Base-by-base conservation (phyloP, 2,797 vertebrate species). In the Austrolebias charrua region DNA sequence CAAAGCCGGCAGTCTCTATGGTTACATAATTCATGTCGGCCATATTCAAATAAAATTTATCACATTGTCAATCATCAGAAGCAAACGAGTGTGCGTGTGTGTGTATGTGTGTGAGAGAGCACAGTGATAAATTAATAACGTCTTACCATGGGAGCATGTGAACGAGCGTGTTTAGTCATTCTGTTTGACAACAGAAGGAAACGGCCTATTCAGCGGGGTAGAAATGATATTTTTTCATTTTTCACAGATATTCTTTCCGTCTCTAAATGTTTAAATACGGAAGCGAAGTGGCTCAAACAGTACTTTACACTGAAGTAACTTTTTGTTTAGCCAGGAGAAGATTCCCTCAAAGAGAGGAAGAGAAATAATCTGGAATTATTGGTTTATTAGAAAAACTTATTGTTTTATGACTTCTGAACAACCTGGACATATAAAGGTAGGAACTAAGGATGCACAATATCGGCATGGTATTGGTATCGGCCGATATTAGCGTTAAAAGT, bases 151-250 rank as follows among this genome's bases (percentile, higher is more conserved):
- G 91, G 90, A 91, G 88, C 85, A 83, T 91, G 88, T 90, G 90
- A 92, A 92, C 88, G 89, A 91, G 84, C 80, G 48, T 91, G 89
- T 92, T 93, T 93, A 93, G 89, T 92, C 86, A 93, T 92, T 94
- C 92, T 91, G 90, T 94, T 93, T 94, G 92, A 94, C 91, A 92
- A 93, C 89, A 91, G 86, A 92, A 91, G 90, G 88, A 91, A 90
- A 86, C 72, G 74, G 85, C 77, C 85, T 84, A 90, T 92, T 90
- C 92, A 89, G 53, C 78, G 59, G 89, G 87, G 88, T 86, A 82
- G 80, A 73, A 86, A 88, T 88, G 82, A 86, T 78, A 86, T 89
- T 89, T 85, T 79, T 76, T 63, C 83, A 81, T 87, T 90, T 91
- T 84, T 88, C 81, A 83, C 65, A 82, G 80, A 89, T 89, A 87